Base-by-base conservation (phyloP, 1,140 invertebrate genomes). In the Saccostrea cuccullata region DNA sequence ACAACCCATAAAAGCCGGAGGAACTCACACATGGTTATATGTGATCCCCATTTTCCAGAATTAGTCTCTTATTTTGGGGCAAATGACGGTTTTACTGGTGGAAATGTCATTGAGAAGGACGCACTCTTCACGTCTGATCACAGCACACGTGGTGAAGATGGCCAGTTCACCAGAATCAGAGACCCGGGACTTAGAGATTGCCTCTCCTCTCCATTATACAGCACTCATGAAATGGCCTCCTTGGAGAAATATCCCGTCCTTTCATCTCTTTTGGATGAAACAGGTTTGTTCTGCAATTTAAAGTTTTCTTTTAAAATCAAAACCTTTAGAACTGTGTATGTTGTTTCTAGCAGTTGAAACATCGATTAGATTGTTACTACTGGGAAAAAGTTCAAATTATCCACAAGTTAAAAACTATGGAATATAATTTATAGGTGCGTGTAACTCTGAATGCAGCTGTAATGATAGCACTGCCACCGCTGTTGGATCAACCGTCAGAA, bases 181-280 rank as follows among this genome's bases (percentile, higher is more conserved):
- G 70, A 73, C 0, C 70, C 23, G 12, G 70, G 70, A 13, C 70
- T 73, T 30, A 73, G 70, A 26, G 70, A 73, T 1, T 64, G 60
- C 20, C 60, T 64, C 5, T 6, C 60, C n/a, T 17, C 60, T 20
- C 13, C 17, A 64, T 17, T 64, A 13, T 64, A 23, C 60, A 64
- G n/a, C 8, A 73, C 4, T 36, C 30, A 73, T 73, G 70, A 30
- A 23, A 30, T 73, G 13, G 26, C 8, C 70, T 73, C 70, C 30
- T 8, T 73, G 23, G 70, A 73, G 36, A 73, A 73, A 73, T 73
- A 73, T 30, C 70, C 70, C 13, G n/a, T 73, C 23, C 70, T 73
- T 36, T 73, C 70, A 30, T 73, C 70, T 36, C 70, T 73, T 26
- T 9, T 73, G 23, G 70, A 73, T 73, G 70, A 73, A 73, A 36